Percentiles rank a stretch among this genome's conserved stretches.
These are phyloP conservation scores for Anoplolepis gracilipes DNA, from an alignment of 1,140 invertebrate genomes.

Conservation along the genomic window DNA sequence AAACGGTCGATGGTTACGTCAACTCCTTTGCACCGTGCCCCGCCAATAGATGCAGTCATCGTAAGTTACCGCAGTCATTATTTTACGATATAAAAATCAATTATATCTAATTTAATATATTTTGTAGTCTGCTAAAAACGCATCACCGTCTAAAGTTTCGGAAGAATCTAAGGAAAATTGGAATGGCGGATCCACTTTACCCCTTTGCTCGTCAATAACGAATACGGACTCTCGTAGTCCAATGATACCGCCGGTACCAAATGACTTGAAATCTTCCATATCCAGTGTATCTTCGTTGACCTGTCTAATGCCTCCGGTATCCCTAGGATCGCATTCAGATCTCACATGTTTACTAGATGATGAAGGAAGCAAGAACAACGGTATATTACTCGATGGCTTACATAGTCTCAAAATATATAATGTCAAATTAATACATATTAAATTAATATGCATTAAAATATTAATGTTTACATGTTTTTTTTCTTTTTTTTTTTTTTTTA, in stretches of 20 bases:
- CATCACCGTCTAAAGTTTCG: slow-evolving; percentile 78
- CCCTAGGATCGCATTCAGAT: slow-evolving; percentile 77
- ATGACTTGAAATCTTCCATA: slow-evolving; percentile 76
- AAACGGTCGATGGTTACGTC: slow-evolving; percentile 84
- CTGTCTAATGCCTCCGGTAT: slow-evolving; percentile 80
- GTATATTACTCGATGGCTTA: slow-evolving; percentile 61
- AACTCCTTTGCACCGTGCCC: slow-evolving; percentile 80
- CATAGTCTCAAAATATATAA: not conserved
- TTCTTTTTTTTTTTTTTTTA: slow-evolving; percentile 58
- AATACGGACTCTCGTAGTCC: slow-evolving; percentile 72
- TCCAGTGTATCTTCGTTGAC: slow-evolving; percentile 74
- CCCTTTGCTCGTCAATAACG: slow-evolving; percentile 76
- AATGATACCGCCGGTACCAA: slow-evolving; percentile 64
- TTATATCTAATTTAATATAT: not conserved
- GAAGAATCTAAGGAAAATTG: slow-evolving; percentile 85
- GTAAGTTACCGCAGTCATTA: slow-evolving; percentile 64
- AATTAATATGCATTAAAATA: not conserved
- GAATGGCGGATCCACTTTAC: slow-evolving; percentile 76
- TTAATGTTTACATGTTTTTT: too few relatives aligned
- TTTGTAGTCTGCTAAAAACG: slow-evolving; percentile 76
- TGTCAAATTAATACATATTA: not conserved
- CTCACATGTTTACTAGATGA: slow-evolving; percentile 79
- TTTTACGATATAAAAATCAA: not conserved
- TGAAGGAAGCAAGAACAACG: slow-evolving; percentile 78
- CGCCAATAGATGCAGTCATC: slow-evolving; percentile 79